Base-by-base conservation (phyloP, 1,140 invertebrate genomes). In the Lasaia peninsularis region DNA sequence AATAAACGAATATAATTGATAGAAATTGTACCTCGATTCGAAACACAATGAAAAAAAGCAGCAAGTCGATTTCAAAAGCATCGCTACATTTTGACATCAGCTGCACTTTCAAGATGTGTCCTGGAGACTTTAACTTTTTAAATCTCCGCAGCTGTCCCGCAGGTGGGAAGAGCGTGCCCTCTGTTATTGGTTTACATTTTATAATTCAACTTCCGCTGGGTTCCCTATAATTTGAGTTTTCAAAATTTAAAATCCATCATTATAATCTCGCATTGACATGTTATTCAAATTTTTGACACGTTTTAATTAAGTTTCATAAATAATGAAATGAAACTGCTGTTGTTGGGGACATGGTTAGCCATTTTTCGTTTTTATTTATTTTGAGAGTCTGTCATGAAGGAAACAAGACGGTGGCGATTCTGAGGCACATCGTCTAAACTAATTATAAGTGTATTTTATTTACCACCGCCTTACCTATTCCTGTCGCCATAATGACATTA, bases 91-190 rank as follows among this genome's bases (percentile, higher is more conserved):
- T 5, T 55, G 20, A 44, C 24, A 55, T 40, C 50, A 51, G 50
- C 28, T 54, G 52, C 52, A 54, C 21, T 54, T 21, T 20, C 37
- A 35, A 54, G 52, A 35, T 54, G 52, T 54, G 8, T 37, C 8
- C 10, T 16, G 32, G 51, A 63, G 71, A 74, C 75, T 75, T 69
- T 71, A 69, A 73, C 67, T 69, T 73, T 80, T 67, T 78, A 75
- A 77, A 83, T 81, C 75, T 66, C 61, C 62, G 64, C 84, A 87
- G 78, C 80, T 87, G 83, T 67, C 63, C 44, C 65, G 73, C 83
- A 86, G 81, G 81, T 86, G 83, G 66, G 53, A 51, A 67, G 74
- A 73, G 67, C 78, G 84, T 85, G 81, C 78, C 70, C 52, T 72
- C 77, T 76, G 70, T 63, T 66, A 77, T 78, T 74, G 62, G 68